Percentiles rank a stretch among this genome's conserved stretches.
Evolutionary conservation across 2,888 invertebrate genomes (phyloP).

Genomic region (Chelonus formosanus): DNA sequence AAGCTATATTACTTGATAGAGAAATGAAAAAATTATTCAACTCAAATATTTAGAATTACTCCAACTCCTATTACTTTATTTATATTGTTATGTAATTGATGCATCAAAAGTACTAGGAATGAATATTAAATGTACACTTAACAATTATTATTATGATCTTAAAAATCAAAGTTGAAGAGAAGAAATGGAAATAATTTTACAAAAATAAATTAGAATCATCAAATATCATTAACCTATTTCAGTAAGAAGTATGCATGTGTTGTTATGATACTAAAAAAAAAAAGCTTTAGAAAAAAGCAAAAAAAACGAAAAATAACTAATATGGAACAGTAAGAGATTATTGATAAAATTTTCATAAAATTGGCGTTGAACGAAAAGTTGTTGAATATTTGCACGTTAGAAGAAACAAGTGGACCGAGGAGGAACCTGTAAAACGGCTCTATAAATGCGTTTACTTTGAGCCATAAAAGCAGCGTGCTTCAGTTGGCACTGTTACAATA

Average conservation of each 20-base stretch:
- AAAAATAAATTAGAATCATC: background rate
- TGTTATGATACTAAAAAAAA: constrained; percentile 1
- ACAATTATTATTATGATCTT: no score
- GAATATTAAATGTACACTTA: no score
- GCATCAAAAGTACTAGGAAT: no score
- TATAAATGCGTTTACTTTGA: constrained; percentile 63
- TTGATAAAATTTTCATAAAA: constrained; percentile 62
- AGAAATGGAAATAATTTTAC: no score
- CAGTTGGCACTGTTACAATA: constrained; percentile 51
- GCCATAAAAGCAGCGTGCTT: constrained; percentile 60
- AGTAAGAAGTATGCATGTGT: no score
- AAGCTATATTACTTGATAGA: no score
- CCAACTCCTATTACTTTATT: no score
- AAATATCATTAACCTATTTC: no score
- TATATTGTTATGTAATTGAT: no score
- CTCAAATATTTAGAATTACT: no score
- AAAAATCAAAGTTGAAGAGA: no score
- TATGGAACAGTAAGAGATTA: constrained; percentile 37
- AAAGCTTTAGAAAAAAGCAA: background rate
- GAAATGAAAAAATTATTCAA: no score
- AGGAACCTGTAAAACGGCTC: constrained; percentile 52
- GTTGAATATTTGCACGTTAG: constrained; percentile 35
- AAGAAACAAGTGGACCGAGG: constrained; percentile 34
- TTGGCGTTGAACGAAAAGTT: constrained; percentile 52
- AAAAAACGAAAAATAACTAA: constrained; percentile 15